A percentile compares a stretch with the other conserved stretches of the same genome.
These are phyloP conservation scores for Bombus huntii DNA, from an alignment of 1,140 invertebrate species.

Conservation along the genomic window DNA sequence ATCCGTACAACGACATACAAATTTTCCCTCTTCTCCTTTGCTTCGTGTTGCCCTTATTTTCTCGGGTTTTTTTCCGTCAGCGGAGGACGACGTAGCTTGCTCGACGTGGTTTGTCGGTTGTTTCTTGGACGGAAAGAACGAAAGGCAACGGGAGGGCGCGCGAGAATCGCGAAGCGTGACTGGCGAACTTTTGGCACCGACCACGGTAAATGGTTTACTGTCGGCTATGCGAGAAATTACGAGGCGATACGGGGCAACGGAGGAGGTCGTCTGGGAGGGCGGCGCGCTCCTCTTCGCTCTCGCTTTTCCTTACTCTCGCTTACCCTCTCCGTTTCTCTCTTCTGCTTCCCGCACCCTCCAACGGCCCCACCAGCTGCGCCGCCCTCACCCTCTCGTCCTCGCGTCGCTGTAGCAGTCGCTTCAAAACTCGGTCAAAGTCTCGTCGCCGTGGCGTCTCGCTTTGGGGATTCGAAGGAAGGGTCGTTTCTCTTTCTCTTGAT, in stretches of 20 bases:
- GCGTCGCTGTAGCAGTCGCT: slow-evolving; percentile 62
- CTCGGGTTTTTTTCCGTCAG: too few species aligned
- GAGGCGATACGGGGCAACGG: slow-evolving; percentile 67
- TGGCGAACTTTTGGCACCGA: slow-evolving; percentile 69
- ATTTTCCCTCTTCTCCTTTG: not conserved
- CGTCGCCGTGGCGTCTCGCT: slow-evolving; percentile 69
- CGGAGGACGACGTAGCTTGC: not conserved
- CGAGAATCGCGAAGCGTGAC: slow-evolving; percentile 68
- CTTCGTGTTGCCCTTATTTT: not conserved
- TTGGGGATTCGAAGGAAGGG: slow-evolving; percentile 70
- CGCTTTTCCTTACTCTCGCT: slow-evolving; percentile 52
- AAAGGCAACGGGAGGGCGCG: not conserved
- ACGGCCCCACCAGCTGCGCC: slow-evolving; percentile 6
- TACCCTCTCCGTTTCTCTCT: slow-evolving; percentile 20
- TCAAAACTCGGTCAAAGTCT: slow-evolving; percentile 72
- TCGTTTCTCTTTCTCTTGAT: slow-evolving; percentile 62
- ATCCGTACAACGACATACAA: not conserved
- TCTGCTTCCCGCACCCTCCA: slow-evolving; percentile 29
- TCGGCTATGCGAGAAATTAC: slow-evolving; percentile 60
- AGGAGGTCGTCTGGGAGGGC: slow-evolving; percentile 67
- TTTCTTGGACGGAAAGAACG: not conserved
- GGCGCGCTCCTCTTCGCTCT: slow-evolving; percentile 31
- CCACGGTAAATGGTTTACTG: slow-evolving; percentile 74
- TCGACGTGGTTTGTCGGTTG: not conserved
- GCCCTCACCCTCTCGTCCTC: slow-evolving; percentile 56